Base-by-base conservation (phyloP, 2,888 invertebrate species). In the Sesamia inferens region DNA sequence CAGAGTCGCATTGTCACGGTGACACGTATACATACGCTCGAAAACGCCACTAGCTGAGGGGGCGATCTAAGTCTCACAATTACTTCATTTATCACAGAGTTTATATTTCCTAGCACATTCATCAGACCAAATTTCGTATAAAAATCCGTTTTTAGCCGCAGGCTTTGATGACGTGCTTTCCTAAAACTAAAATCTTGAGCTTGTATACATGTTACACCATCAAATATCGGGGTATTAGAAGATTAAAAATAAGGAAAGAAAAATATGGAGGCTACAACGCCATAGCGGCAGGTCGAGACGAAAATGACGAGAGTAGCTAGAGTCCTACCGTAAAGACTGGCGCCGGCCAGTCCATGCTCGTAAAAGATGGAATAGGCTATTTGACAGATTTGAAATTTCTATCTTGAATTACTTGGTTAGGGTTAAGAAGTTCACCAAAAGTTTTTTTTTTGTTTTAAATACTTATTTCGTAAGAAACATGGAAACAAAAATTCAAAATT, bases 41-140 rank as follows among this genome's bases (percentile, higher is more conserved):
- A 22, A 42, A 58, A 71, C 39, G 5, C 22, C 14, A 64, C n/a
- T 48, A 57, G 47, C 13, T 48, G 24, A 24, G 24, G 14, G 42
- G 51, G 19, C 65, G 51, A 16, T 42, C 48, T 55, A 71, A 59
- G 39, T 6, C 54, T 47, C 16, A 74, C 48, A 61, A 44, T 44
- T 55, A 76, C n/a, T 55, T 22, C 13, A 68, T 69, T 68, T 75
- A 75, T 75, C 75, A 75, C 75, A 69, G 31, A 42, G 31, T 48
- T 62, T 22, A 47, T 61, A 55, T 55, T 61, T 76, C 24, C 47
- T 69, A 76, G 44, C 47, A 55, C n/a, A 48, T 69, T n/a, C n/a
- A 39, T 39, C 2, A 39, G 2, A 54, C 22, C 13, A 74, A 74
- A 24, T 66, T 51, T 42, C 10, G 22, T 11, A 54, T 39, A 67